These are phyloP conservation scores for Thymelicus sylvestris DNA, from an alignment of 2,888 invertebrate species.

Conservation along the genomic window DNA sequence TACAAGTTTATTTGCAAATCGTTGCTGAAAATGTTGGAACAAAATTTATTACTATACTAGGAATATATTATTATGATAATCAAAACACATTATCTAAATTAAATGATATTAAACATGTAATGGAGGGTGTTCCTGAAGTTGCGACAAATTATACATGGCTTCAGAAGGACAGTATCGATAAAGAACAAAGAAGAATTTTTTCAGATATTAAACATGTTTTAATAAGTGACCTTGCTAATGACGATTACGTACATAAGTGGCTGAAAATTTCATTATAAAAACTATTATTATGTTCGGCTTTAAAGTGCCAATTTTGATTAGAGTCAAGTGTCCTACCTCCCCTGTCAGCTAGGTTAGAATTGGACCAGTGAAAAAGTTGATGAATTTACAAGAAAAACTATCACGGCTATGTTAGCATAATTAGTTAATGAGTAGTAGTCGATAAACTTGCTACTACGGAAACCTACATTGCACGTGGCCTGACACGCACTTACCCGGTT, in stretches of 20 bases:
- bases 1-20: conserved; percentile 4
- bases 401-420: no score
- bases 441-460: no score
- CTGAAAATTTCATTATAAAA: no score
- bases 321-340: no score
- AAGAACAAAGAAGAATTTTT: not conserved
- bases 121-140: not conserved
- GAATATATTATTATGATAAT: not conserved
- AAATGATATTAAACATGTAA: not conserved
- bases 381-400: no score
- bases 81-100: not conserved
- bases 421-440: no score
- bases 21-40: conserved; percentile 7
- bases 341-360: no score
- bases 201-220: not conserved
- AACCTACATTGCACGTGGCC: no score
- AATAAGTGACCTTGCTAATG: not conserved
- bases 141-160: not conserved
- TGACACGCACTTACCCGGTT: no score
- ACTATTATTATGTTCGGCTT: no score
- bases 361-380: no score
- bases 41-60: not conserved
- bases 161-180: not conserved
- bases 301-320: no score
- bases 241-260: not conserved